A percentile compares a stretch with the other conserved stretches of the same genome.
Conservation (phyloP, 2,113 vertebrate species). For the Chaenocephalus aceratus region DNA sequence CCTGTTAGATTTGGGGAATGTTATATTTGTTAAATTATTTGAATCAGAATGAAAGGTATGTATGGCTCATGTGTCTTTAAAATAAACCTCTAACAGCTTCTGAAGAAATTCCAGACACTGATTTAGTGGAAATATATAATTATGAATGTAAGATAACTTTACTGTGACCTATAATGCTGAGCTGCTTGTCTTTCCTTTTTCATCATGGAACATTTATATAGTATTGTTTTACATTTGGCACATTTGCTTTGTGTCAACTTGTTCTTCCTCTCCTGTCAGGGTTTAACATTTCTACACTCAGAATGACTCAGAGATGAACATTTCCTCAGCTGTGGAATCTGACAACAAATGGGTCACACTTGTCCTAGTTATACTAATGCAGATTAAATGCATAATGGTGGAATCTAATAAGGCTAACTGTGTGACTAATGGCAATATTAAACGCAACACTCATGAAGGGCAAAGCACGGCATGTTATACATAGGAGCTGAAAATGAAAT, state of each 20-base stretch:
- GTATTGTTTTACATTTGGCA: neutral
- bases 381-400: conserved; percentile 12
- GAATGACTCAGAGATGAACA: neutral
- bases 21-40: neutral
- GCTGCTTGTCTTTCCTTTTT: neutral
- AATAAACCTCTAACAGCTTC: neutral
- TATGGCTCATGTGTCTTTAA: neutral
- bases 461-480: neutral
- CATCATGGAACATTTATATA: neutral
- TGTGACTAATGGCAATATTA: conserved; percentile 23
- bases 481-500: neutral
- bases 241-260: neutral
- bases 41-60: neutral
- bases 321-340: neutral
- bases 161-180: neutral
- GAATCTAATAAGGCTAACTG: neutral
- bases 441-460: neutral
- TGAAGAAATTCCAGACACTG: too few species aligned
- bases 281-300: too few species aligned
- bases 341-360: neutral
- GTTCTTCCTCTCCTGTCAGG: neutral
- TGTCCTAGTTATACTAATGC: neutral
- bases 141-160: neutral
- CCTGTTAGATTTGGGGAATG: neutral
- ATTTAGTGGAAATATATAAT: too few species aligned